Evolutionary conservation across 1,140 invertebrate genomes (phyloP).

Genomic region (Stegodyphus dumicola): DNA sequence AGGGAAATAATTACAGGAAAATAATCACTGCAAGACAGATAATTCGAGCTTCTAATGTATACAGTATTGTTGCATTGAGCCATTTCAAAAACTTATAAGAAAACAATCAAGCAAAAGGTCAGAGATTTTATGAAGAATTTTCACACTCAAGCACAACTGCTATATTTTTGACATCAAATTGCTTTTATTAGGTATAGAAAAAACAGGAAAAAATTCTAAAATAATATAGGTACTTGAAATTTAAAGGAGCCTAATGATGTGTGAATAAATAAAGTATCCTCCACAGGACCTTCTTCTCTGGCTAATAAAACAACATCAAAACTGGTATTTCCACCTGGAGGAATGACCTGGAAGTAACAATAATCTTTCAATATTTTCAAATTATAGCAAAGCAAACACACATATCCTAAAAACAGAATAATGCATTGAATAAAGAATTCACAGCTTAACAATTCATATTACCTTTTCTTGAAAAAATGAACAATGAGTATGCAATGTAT

Average conservation of each 20-base stretch:
- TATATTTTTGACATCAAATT: no score
- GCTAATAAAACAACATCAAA: slow-evolving; percentile 96
- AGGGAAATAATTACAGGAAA: no score
- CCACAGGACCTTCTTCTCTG: slow-evolving; percentile 85
- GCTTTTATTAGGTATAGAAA: background rate
- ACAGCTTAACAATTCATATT: slow-evolving; percentile 61
- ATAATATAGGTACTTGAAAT: slow-evolving; percentile 75
- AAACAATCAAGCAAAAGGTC: background rate
- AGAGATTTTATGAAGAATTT: background rate
- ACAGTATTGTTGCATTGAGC: no score
- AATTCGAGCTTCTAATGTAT: no score
- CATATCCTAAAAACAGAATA: background rate
- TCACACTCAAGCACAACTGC: background rate
- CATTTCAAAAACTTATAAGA: background rate
- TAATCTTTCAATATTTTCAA: background rate
- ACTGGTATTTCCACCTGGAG: slow-evolving; percentile 89
- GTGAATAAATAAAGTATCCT: slow-evolving; percentile 91
- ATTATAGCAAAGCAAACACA: background rate
- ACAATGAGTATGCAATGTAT: slow-evolving; percentile 88
- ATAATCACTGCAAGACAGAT: no score
- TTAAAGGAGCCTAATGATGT: slow-evolving; percentile 89
- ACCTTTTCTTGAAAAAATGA: slow-evolving; percentile 93
- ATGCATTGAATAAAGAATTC: background rate
- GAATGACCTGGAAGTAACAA: slow-evolving; percentile 76
- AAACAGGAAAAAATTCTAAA: slow-evolving; percentile 17